phyloP scores from a whole-genome alignment of 2,888 invertebrate species.

The Tetropium fuscum region DNA sequence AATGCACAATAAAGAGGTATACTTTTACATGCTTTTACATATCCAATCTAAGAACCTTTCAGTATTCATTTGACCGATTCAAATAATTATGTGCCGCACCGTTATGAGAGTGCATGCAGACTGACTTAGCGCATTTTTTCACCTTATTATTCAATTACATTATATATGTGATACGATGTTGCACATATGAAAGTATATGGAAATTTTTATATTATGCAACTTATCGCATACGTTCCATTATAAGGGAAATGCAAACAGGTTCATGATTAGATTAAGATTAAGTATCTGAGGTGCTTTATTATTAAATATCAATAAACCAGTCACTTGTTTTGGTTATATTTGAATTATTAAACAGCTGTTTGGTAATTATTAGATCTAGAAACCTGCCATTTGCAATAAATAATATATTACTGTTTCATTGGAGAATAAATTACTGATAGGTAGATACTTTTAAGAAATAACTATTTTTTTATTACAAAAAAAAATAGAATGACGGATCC shows the following conservation, averaged over 20 bases:
- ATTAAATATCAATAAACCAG: not conserved
- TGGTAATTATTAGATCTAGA: no score
- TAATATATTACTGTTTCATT: no score
- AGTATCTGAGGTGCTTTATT: not conserved
- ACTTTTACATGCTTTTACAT: conserved; percentile 2
- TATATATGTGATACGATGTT: conserved; percentile 32
- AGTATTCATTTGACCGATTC: conserved; percentile 8
- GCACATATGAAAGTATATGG: conserved; percentile 31
- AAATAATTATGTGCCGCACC: conserved; percentile 15
- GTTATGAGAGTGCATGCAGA: conserved; percentile 21
- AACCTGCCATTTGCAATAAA: no score
- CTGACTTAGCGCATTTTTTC: conserved; percentile 21
- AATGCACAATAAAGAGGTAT: no score
- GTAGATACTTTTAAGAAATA: no score
- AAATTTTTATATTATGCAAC: conserved; percentile 25
- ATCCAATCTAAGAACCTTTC: conserved; percentile 5
- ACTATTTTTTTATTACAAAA: no score
- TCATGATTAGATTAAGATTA: not conserved
- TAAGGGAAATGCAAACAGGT: conserved; percentile 3
- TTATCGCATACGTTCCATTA: conserved; percentile 11
- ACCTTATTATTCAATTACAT: conserved; percentile 26
- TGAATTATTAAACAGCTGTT: no score
- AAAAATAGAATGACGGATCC: no score
- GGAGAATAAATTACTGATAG: no score
- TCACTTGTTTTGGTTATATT: no score